These are phyloP conservation scores for Apodemus speciosus DNA, from an alignment of 2,113 vertebrate genomes.

Conservation along the genomic window DNA sequence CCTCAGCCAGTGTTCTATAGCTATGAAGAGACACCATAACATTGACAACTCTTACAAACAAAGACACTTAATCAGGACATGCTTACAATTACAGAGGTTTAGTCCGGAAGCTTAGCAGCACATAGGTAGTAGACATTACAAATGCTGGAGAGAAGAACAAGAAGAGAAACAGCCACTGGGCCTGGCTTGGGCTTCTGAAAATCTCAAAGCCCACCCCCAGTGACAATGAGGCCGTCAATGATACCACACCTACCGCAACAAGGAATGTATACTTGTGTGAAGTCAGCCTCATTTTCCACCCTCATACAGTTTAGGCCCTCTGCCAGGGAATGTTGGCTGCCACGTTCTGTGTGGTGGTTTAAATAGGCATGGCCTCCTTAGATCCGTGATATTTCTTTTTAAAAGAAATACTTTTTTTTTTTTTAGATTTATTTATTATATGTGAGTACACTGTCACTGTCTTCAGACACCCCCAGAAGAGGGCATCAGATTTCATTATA, in stretches of 20 bases:
- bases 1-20: background rate
- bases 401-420: too few species aligned
- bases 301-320: too few species aligned
- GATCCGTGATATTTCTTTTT: too few species aligned
- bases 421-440: too few species aligned
- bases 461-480: too few species aligned
- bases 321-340: too few species aligned
- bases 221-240: background rate
- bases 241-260: background rate
- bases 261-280: too few species aligned
- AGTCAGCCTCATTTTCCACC: too few species aligned
- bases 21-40: background rate
- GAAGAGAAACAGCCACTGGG: background rate
- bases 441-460: too few species aligned
- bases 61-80: background rate
- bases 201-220: background rate
- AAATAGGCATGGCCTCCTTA: too few species aligned
- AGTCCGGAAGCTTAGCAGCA: background rate
- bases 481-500: too few species aligned
- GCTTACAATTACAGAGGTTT: background rate
- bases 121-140: background rate
- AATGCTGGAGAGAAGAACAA: background rate
- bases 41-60: background rate
- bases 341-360: too few species aligned
- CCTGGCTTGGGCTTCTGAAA: background rate